Base-by-base conservation (phyloP, 2,797 vertebrate species). In the Orestias chungarensis region DNA sequence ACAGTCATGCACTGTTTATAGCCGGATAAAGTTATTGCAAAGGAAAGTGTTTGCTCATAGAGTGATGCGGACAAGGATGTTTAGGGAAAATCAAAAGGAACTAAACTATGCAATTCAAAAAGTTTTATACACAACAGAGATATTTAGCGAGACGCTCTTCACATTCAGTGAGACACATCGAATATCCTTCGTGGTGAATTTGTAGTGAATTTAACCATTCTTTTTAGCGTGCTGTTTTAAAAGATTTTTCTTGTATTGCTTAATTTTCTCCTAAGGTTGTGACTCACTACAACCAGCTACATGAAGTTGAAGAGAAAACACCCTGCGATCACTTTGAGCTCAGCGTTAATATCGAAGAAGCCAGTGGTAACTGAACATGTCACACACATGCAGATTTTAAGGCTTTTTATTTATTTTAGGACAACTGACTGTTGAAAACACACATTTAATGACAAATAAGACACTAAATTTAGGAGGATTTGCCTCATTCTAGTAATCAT, bases 221-320 rank as follows among this genome's bases (percentile, higher is more conserved):
- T 20, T 15, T 38, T 54, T 12, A 38, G 4, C 9, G 38, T 59
- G 5, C 33, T 35, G 20, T 10, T 25, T 7, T 18, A 20, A 62
- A 62, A 15, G 6, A 14, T 25, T 40, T 62, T 14, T 14, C 20
- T 40, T 15, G 9, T 42, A 0, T 64, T 17, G 6, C 23, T 49
- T 11, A 50, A 57, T 64, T 40, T 65, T 35, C 27, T 35, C 40
- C 69, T 4, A 66, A 95, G 94, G 90, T 95, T 14, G 91, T 94
- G 86, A 95, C 94, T 1, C 75, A 92, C 73, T 95, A 95, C 86
- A 93, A 95, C 79, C 91, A 94, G 82, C 74, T 95, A 27, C 92
- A 91, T 3, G 91, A 93, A 14, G 88, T 84, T 40, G 90, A 91
- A 0, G 91, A 92, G 72, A 92, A 88, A 33, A 73, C 1, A 0